Evolutionary conservation across 2,797 vertebrate species (phyloP), one percentile per base, ranked within the genome.

Genomic region (Spatula versicolor): DNA sequence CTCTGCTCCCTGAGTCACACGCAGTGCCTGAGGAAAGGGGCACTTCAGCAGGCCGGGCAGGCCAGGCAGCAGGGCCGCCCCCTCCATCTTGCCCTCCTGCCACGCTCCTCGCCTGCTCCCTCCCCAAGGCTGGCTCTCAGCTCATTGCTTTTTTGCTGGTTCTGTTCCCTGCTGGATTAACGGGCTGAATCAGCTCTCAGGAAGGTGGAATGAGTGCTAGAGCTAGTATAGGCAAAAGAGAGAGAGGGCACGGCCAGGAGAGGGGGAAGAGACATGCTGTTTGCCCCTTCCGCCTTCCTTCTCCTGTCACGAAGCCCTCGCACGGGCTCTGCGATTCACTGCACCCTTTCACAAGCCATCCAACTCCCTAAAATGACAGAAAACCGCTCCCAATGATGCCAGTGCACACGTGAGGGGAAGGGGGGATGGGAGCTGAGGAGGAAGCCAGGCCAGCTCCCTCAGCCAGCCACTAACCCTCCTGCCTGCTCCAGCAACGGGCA

Each of bases 121-220:
- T 85, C 72, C 87, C 76, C 91, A n/a, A 72, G 84, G 89, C 95
- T 93, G 68, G 43, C 39, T 41, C 83, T 90, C 69, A 88, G 41
- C 66, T 73, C 77, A 25, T 73, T 50, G 86, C 0, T 11, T 48
- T 83, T 75, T 75, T 43, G 66, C 58, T 92, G 54, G n/a, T 28
- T 54, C 91, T 41, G 63, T 37, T 79, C 48, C 92, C 60, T 14
- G 52, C 56, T 81, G 54, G 89, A 88, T 91, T 45, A 89, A 92
- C 79, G 72, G 58, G 68, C 54, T 89, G 48, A 85, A 91, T 94
- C 56, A 85, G 60, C 37, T 92, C 73, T 91, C 79, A 80, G 20
- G 63, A 88, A 92, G 58, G 66, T 60, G 13, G 72, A 92, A 89
- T 9, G 41, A 83, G n/a, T 48, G 72, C 45, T 68, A 80, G 39